Conservation (phyloP, 35 echinoderm and acorn worm genomes). For the Eucidaris tribuloides region DNA sequence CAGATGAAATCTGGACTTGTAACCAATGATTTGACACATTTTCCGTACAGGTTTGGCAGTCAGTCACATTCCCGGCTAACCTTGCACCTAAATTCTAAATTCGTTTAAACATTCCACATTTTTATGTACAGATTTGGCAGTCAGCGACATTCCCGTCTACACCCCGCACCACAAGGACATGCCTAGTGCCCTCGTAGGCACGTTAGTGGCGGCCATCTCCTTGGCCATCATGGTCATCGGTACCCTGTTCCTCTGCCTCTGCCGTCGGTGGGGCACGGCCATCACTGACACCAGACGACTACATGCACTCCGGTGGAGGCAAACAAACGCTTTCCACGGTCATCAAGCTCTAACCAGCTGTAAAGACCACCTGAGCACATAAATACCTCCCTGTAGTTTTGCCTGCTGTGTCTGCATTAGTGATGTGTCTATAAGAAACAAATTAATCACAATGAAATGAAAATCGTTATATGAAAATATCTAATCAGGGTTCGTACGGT, state of each 20-base stretch:
- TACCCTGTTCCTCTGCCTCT: slow-evolving; percentile 47
- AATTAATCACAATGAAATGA: too few species aligned
- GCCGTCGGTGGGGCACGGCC: slow-evolving; percentile 36
- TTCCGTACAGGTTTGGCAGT: too few species aligned
- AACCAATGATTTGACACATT: too few species aligned
- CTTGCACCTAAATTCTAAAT: too few species aligned
- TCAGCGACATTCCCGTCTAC: not conserved
- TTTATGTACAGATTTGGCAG: not conserved
- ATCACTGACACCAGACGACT: not conserved
- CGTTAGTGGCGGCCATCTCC: slow-evolving; percentile 55
- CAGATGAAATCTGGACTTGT: too few species aligned
- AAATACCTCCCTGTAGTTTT: slow-evolving; percentile 76
- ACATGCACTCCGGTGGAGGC: slow-evolving; percentile 12
- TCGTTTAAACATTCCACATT: too few species aligned
- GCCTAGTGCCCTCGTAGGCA: slow-evolving; percentile 61
- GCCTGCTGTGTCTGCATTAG: too few species aligned
- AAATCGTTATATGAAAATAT: too few species aligned
- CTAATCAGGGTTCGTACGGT: too few species aligned
- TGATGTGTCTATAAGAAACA: too few species aligned
- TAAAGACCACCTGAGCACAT: slow-evolving; percentile 55
- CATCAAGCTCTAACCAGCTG: slow-evolving; percentile 84
- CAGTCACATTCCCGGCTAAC: too few species aligned
- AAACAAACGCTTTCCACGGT: slow-evolving; percentile 54
- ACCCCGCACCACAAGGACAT: not conserved
- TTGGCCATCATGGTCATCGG: slow-evolving; percentile 55